Evolutionary conservation across 37 sponge, comb jelly and placozoan species (phyloP).

Genomic region (Ianthella basta): DNA sequence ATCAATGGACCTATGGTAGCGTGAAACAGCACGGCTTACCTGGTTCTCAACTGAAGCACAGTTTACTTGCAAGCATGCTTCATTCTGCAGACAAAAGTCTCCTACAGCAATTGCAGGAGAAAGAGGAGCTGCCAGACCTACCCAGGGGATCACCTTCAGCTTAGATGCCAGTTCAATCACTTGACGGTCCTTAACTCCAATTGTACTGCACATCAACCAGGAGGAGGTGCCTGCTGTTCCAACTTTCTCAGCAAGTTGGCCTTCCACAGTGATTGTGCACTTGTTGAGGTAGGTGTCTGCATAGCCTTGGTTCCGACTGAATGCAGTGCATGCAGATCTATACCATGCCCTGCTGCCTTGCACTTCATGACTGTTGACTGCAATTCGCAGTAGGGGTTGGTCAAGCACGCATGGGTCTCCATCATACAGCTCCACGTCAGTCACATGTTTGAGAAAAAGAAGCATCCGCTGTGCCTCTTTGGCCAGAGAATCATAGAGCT

Average conservation of each 20-base stretch:
- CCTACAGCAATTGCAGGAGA: neutral
- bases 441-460: slow-evolving; percentile 65
- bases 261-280: slow-evolving; percentile 17
- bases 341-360: neutral
- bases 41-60: neutral
- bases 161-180: slow-evolving; percentile 32
- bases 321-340: neutral
- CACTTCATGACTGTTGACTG: neutral
- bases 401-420: too few relatives aligned
- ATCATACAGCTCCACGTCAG: slow-evolving; percentile 39
- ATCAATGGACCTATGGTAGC: neutral
- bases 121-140: slow-evolving; percentile 70
- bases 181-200: slow-evolving; percentile 39
- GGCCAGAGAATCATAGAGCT: slow-evolving; percentile 49
- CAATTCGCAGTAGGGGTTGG: neutral
- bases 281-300: neutral
- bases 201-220: slow-evolving; percentile 64
- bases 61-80: neutral
- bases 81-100: neutral
- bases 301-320: neutral
- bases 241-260: neutral
- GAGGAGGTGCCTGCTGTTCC: neutral
- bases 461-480: slow-evolving; percentile 56
- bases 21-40: neutral
- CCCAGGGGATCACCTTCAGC: slow-evolving; percentile 66